Evolutionary conservation across 2,113 vertebrate species (phyloP), one percentile per base, ranked within the genome.

Genomic region (Mixornis gularis): DNA sequence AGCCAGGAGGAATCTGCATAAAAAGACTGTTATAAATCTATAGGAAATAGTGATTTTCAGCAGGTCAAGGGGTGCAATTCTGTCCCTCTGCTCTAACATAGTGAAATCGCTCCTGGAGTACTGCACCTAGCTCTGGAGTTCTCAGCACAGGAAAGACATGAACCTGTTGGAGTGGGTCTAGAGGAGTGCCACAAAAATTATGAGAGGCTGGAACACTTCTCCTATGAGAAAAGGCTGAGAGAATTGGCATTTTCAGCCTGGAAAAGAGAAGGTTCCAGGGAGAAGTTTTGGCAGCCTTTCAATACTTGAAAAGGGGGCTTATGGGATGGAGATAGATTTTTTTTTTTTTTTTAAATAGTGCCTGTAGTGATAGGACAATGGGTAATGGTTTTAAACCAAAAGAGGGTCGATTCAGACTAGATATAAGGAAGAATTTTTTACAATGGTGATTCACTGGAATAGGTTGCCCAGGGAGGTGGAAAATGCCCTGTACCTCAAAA

Each of bases 1-100:
- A 66, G 34, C 20, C 34, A 69, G 74, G 32, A 89, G 17, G 32
- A 87, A 43, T 52, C 59, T 62, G 25, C n/a, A 11, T 72, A 30
- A 81, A 58, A 79, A 60, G 24, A 12, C 44, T 56, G 5, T 40
- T 78, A 29, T 34, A 84, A 84, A 69, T 30, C 10, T 64, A 17
- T 6, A 72, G 6, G 40, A 44, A 91, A 56, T 26, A 79, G 8
- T 38, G 32, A 79, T 85, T 70, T 93, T 80, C 46, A 78, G 49
- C 44, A 77, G n/a, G 21, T 40, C 0, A 0, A 77, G 11, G 51
- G 55, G 64, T 38, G 7, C 41, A 34, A 68, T 85, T 87, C 18
- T 84, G 59, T 13, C 11, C 2, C 8, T 84, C 19, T 68, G 2
- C 64, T 92, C 30, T 0, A 0, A 40, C 43, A 17, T n/a, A 30